Conservation (phyloP, 2,888 invertebrate genomes). For the Phlogophora meticulosa region DNA sequence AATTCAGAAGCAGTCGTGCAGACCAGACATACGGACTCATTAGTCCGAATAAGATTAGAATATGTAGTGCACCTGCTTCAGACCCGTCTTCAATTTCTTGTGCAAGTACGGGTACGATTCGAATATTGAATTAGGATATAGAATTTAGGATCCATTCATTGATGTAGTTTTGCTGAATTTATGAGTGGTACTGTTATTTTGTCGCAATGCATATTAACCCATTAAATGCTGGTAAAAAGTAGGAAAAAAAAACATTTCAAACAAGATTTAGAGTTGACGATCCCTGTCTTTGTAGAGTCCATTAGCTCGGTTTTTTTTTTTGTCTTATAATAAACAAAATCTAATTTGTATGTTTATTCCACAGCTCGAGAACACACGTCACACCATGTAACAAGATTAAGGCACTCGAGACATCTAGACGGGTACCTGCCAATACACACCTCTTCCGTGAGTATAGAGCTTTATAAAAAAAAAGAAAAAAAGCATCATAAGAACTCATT, state of each 20-base stretch:
- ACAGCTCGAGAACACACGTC: slow-evolving; percentile 84
- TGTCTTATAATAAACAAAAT: slow-evolving; percentile 4
- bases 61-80: slow-evolving; percentile 22
- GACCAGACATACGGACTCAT: slow-evolving; percentile 39
- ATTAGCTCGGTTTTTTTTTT: slow-evolving; percentile 17
- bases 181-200: not conserved
- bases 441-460: slow-evolving; percentile 82
- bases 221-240: not conserved
- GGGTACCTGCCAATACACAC: slow-evolving; percentile 81
- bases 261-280: slow-evolving; percentile 36
- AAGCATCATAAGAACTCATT: slow-evolving; percentile 55
- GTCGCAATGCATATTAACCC: not conserved
- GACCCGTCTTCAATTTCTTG: slow-evolving; percentile 31
- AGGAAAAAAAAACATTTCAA: not conserved
- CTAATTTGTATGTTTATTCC: slow-evolving; percentile 65
- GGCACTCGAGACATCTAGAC: slow-evolving; percentile 85
- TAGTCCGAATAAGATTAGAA: slow-evolving; percentile 44
- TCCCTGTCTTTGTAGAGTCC: not conserved
- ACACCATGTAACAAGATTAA: slow-evolving; percentile 87
- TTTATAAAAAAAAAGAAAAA: slow-evolving; percentile 47
- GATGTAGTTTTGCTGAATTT: too few relatives aligned
- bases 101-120: not conserved
- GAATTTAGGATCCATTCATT: slow-evolving; percentile 9
- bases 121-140: slow-evolving; percentile 4
- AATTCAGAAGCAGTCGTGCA: slow-evolving; percentile 36